phyloP scores from a whole-genome alignment of 2,797 vertebrate species.

The Sarcophilus harrisii region DNA sequence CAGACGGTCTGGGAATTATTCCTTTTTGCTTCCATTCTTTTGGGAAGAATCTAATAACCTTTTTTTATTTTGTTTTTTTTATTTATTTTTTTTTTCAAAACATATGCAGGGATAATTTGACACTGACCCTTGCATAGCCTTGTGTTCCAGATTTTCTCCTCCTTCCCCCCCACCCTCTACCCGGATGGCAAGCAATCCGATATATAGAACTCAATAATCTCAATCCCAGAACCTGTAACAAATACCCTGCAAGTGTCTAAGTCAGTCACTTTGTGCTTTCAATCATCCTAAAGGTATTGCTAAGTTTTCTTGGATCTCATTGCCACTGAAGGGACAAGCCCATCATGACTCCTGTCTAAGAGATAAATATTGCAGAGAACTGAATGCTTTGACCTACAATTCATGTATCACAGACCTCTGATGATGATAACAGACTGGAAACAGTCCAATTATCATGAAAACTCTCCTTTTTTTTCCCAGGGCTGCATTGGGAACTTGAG shows the following conservation, averaged over 20 bases:
- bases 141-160: too few species aligned
- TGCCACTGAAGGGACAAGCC: slow-evolving; percentile 36
- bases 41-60: background rate
- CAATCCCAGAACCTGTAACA: background rate
- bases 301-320: slow-evolving; percentile 53
- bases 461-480: slow-evolving; percentile 46
- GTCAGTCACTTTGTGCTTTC: background rate
- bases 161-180: too few species aligned
- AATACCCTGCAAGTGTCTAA: background rate
- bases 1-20: background rate
- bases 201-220: background rate
- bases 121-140: too few species aligned
- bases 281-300: slow-evolving; percentile 28
- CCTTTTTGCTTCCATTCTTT: background rate
- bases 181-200: too few species aligned
- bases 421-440: slow-evolving; percentile 70
- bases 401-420: slow-evolving; percentile 79
- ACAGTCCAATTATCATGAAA: slow-evolving; percentile 68
- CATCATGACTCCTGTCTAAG: slow-evolving; percentile 62
- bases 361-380: slow-evolving; percentile 71
- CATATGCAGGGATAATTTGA: too few species aligned
- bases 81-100: too few species aligned
- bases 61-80: too few species aligned
- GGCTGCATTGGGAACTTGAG: slow-evolving; percentile 57
- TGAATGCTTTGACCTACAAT: slow-evolving; percentile 83